Evolutionary conservation across 2,113 vertebrate species (phyloP).

Genomic region (Potamarius usumacintae): DNA sequence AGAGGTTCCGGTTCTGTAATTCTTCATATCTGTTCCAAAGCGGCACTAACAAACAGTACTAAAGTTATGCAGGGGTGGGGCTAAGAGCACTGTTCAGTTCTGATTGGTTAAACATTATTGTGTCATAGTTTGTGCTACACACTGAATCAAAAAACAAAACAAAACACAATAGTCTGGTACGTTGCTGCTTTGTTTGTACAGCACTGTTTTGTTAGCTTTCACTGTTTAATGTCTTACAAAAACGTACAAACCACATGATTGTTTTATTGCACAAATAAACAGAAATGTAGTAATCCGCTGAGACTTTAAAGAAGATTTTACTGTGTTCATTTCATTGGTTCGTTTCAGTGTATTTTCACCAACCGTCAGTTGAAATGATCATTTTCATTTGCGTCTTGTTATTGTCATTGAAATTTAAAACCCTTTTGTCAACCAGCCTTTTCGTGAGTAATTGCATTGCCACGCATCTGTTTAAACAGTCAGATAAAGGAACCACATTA

Average conservation of each 20-base stretch:
- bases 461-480: slow-evolving; percentile 7
- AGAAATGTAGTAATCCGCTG: background rate
- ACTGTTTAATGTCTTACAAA: background rate
- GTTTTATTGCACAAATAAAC: background rate
- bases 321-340: background rate
- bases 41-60: background rate
- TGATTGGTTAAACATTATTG: background rate
- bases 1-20: background rate
- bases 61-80: background rate
- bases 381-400: background rate
- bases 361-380: background rate
- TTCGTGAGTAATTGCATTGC: slow-evolving; percentile 3
- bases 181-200: background rate
- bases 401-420: background rate
- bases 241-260: background rate
- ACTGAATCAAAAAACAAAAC: background rate
- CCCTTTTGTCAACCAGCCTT: background rate
- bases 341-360: background rate
- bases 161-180: background rate
- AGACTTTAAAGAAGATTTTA: background rate
- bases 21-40: background rate
- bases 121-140: background rate
- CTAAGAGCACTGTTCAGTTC: background rate
- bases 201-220: background rate
- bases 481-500: background rate